Percentiles rank a stretch among this genome's conserved stretches.
Conservation (phyloP, 2,113 vertebrate species). For the Alouatta palliata region DNA sequence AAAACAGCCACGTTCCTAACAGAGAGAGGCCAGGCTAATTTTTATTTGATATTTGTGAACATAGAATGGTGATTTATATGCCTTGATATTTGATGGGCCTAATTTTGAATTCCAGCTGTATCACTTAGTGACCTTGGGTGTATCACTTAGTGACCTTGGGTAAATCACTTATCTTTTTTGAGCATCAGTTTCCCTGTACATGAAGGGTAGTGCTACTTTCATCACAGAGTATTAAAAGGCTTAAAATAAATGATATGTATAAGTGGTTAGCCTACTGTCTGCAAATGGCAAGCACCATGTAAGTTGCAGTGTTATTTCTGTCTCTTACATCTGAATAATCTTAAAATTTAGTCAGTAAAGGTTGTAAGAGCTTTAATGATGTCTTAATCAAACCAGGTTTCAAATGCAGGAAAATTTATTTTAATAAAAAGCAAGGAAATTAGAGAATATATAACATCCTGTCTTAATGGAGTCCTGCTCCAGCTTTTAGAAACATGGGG, state of each 20-base stretch:
- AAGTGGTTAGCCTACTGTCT: neutral
- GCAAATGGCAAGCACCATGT: neutral
- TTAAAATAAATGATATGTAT: neutral
- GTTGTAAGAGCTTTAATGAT: neutral
- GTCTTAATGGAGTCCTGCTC: neutral
- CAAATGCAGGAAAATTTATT: neutral
- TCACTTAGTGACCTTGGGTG: neutral
- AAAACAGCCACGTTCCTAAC: neutral
- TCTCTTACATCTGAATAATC: neutral
- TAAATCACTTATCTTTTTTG: neutral
- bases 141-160: neutral
- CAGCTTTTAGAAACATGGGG: neutral
- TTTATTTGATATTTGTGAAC: neutral
- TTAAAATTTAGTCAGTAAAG: constrained; percentile 43
- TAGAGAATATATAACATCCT: neutral
- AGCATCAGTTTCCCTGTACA: neutral
- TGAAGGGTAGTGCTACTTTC: neutral
- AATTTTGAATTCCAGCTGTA: neutral
- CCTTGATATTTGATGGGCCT: neutral
- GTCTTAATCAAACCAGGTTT: constrained; percentile 23
- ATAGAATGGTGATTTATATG: neutral
- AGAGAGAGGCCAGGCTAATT: neutral
- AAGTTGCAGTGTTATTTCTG: neutral
- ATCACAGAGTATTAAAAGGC: neutral
- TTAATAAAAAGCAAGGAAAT: constrained; percentile 18